Base-by-base conservation (phyloP, 2,888 invertebrate species). In the Sisyra terminalis region DNA sequence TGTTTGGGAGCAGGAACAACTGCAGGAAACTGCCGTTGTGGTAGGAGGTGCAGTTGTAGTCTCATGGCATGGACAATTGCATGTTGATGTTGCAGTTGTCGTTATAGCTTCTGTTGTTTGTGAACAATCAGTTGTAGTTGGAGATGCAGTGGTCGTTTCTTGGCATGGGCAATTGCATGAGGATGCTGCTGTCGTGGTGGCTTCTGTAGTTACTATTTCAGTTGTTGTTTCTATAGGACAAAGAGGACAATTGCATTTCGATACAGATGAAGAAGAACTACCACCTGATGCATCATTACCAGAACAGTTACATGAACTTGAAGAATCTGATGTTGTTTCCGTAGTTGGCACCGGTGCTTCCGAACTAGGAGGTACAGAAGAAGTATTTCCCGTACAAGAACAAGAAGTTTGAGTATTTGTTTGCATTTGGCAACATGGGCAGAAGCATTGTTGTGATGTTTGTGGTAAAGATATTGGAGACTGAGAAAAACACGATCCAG, bases 41-140 rank as follows among this genome's bases (percentile, higher is more conserved):
- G 8, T 8, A 13, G 31, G 29, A 8, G 44, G 35, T 11, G 41
- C 10, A 17, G 32, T 39, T 34, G 31, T n/a, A n/a, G n/a, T 34
- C 9, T 31, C 29, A 29, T 10, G 18, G 11, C 17, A 34, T 29
- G 30, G 35, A 10, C 34, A 39, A 39, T 16, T 43, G 6, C 31
- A 38, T 32, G 15, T 9, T 10, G 34, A 18, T 15, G 34, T 9
- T 6, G 39, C 9, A 14, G 31, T 13, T 7, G 45, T 15, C 31
- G 43, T 40, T 9, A 34, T 30, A 16, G 18, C 17, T 42, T 24
- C 29, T 36, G 10, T 11, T 9, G 31, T 17, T 10, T 15, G 40
- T 9, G 18, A 15, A 8, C n/a, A n/a, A n/a, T n/a, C n/a, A 24
- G 24, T 24, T 10, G 34, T 34, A 8, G 34, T 34, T 8, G 4